phyloP scores from a whole-genome alignment of 2,113 vertebrate species.

The Bungarus multicinctus region DNA sequence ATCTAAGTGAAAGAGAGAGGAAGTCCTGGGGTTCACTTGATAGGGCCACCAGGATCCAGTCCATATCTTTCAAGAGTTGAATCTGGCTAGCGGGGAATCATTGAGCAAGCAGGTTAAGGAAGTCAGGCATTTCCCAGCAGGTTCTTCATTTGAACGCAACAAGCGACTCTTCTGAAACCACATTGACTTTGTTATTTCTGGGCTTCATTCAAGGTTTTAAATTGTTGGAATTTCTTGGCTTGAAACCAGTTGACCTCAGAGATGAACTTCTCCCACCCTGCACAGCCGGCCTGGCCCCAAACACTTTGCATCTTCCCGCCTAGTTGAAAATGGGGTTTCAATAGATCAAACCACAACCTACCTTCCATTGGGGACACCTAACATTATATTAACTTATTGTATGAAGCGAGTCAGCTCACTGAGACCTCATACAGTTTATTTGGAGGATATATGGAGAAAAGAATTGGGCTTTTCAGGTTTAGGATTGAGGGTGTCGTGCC shows the following conservation, averaged over 20 bases:
- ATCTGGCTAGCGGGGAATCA: background rate
- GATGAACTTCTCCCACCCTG: background rate
- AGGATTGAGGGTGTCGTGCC: background rate
- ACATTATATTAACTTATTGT: background rate
- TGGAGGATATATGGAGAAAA: background rate
- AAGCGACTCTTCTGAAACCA: background rate
- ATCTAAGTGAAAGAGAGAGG: background rate
- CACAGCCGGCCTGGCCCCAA: background rate
- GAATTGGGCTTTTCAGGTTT: background rate
- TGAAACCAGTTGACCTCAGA: background rate
- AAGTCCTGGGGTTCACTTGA: background rate
- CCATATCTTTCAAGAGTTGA: background rate
- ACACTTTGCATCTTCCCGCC: background rate
- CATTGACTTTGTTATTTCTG: background rate
- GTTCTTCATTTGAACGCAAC: accelerated
- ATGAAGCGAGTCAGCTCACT: background rate
- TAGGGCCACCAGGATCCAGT: background rate
- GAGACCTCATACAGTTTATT: background rate
- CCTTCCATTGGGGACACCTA: background rate
- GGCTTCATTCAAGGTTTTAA: background rate
- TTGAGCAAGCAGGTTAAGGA: background rate
- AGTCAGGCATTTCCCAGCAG: background rate
- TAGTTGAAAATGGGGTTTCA: background rate
- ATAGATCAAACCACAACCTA: too few species aligned
- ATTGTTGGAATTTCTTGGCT: background rate